A percentile compares a stretch with the other conserved stretches of the same genome.
These are phyloP conservation scores for Tuberolachnus salignus DNA, from an alignment of 2,888 invertebrate species.

Conservation along the genomic window DNA sequence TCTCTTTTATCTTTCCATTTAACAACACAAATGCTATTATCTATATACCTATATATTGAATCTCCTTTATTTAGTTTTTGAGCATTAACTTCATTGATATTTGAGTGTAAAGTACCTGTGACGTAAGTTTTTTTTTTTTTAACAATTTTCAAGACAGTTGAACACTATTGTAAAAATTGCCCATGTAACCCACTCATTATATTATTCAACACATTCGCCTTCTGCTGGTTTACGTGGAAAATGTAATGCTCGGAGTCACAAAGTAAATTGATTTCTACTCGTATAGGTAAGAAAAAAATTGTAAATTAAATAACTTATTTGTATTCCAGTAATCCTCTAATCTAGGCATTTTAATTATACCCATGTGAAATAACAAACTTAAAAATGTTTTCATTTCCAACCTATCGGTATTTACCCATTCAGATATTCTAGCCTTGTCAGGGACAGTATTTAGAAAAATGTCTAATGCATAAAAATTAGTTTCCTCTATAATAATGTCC, in stretches of 20 bases:
- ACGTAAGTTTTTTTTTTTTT: constrained; percentile 19
- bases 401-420: constrained; percentile 26
- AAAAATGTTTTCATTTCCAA: constrained; percentile 43
- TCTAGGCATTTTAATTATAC: constrained; percentile 29
- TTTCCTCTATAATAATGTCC: constrained; percentile 27
- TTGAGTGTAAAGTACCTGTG: constrained; percentile 4
- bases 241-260: constrained; percentile 41
- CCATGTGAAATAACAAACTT: constrained; percentile 41
- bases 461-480: constrained; percentile 10
- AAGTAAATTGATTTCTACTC: constrained; percentile 42
- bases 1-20: constrained; percentile 39
- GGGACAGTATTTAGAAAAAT: constrained; percentile 23
- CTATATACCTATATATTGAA: background rate
- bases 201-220: constrained; percentile 16
- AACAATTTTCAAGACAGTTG: background rate
- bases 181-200: constrained; percentile 17
- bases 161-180: constrained; percentile 19
- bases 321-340: constrained; percentile 44
- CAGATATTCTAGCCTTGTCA: constrained; percentile 1
- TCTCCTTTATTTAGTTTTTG: constrained; percentile 27
- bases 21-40: background rate
- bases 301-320: constrained; percentile 28
- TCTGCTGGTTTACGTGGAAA: constrained; percentile 30
- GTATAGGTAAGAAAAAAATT: constrained; percentile 27
- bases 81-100: background rate